These are phyloP conservation scores for Microctonus brassicae DNA, from an alignment of 2,888 invertebrate species.

Conservation along the genomic window DNA sequence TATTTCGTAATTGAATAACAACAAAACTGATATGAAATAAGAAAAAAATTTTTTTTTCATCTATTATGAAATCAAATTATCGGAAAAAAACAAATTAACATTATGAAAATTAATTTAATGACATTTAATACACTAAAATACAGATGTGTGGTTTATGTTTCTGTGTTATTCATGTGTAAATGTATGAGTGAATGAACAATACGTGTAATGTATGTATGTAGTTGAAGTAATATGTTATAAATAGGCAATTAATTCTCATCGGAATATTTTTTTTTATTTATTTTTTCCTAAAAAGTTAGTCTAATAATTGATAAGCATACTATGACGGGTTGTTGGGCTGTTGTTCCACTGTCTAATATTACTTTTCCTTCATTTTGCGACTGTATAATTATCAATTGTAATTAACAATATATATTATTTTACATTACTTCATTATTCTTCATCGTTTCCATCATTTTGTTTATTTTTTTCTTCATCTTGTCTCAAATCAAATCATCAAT, in stretches of 20 bases:
- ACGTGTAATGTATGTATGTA: constrained; percentile 37
- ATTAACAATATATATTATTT: constrained; percentile 67
- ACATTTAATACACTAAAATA: constrained; percentile 53
- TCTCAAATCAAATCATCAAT: neutral
- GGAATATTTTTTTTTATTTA: constrained; percentile 19
- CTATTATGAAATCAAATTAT: neutral
- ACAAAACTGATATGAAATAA: constrained; percentile 39
- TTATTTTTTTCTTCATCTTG: neutral
- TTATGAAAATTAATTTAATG: constrained; percentile 37
- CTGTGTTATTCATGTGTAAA: constrained; percentile 26
- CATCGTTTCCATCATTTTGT: neutral
- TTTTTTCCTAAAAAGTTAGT: constrained; percentile 59
- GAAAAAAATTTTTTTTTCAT: constrained; percentile 26
- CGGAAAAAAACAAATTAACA: constrained; percentile 1
- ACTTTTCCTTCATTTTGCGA: constrained; percentile 53
- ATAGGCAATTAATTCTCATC: constrained; percentile 53
- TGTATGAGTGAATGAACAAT: constrained; percentile 30
- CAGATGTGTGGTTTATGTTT: constrained; percentile 44
- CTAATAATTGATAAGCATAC: constrained; percentile 56
- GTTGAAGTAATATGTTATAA: constrained; percentile 55
- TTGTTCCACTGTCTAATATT: neutral
- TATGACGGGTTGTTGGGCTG: constrained; percentile 52
- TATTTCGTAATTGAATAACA: constrained; percentile 27
- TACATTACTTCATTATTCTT: constrained; percentile 54
- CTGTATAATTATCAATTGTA: constrained; percentile 56